Evolutionary conservation across 2,888 invertebrate species (phyloP).

Genomic region (Drosophila setosimentum): DNA sequence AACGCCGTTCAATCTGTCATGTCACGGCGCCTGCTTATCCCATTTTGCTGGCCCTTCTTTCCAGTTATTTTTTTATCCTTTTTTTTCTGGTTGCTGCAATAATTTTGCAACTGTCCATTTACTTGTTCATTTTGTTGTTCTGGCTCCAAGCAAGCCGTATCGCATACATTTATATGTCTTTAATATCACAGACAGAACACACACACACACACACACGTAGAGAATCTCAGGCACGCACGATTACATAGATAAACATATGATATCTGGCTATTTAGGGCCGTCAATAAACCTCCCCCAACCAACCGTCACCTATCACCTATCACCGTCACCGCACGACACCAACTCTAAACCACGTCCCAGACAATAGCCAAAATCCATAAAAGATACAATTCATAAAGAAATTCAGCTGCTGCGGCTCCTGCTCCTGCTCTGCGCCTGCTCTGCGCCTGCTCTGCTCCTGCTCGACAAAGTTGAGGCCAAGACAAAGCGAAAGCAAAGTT

Average conservation of each 20-base stretch:
- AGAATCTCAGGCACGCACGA: slow-evolving; percentile 3
- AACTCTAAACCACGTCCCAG: slow-evolving; percentile 10
- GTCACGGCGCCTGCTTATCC: slow-evolving; percentile 55
- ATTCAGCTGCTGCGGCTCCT: slow-evolving; percentile 29
- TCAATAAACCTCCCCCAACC: slow-evolving; percentile 39
- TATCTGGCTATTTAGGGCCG: slow-evolving; percentile 64
- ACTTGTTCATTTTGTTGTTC: slow-evolving; percentile 51
- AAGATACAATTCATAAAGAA: slow-evolving; percentile 75
- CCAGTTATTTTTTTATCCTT: slow-evolving; percentile 14
- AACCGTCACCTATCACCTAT: background rate
- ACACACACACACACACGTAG: slow-evolving; percentile 9
- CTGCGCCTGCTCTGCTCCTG: background rate
- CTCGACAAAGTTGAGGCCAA: slow-evolving; percentile 32
- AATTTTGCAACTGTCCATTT: slow-evolving; percentile 75
- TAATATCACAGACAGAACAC: slow-evolving; percentile 46
- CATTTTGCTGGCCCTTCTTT: slow-evolving; percentile 17
- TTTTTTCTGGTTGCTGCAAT: slow-evolving; percentile 36
- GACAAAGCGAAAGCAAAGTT: slow-evolving; percentile 62
- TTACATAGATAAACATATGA: slow-evolving; percentile 62
- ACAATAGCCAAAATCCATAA: slow-evolving; percentile 51
- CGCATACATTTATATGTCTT: slow-evolving; percentile 40
- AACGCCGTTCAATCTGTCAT: slow-evolving; percentile 61
- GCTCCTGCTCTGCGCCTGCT: background rate
- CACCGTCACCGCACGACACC: background rate
- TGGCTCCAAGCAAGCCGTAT: slow-evolving; percentile 22